These are phyloP conservation scores for Mystacornis crossleyi DNA, from an alignment of 2,113 vertebrate genomes.

Conservation along the genomic window DNA sequence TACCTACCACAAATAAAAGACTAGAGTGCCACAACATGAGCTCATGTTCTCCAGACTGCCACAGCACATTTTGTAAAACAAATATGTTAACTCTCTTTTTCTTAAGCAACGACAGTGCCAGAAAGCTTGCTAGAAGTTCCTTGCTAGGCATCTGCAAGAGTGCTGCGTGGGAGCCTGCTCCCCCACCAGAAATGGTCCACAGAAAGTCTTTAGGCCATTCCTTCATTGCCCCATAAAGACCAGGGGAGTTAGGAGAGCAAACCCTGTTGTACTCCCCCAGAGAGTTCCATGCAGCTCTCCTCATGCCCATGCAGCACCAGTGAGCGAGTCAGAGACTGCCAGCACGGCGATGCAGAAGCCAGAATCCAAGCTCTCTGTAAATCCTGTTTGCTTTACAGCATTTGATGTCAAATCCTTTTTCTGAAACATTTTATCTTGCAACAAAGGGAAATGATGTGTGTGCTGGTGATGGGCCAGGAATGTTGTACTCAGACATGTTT, in stretches of 20 bases:
- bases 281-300: not conserved
- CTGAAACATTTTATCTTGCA: not conserved
- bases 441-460: not conserved
- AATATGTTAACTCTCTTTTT: not conserved
- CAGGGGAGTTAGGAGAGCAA: not conserved
- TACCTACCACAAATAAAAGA: not conserved
- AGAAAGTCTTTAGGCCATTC: not conserved
- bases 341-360: not conserved
- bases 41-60: not conserved
- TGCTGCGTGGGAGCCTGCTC: not conserved
- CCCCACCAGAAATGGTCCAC: not conserved
- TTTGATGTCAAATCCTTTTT: not conserved
- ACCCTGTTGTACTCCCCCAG: not conserved
- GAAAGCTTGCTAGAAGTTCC: not conserved
- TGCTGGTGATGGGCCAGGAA: rapidly evolving
- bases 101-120: not conserved
- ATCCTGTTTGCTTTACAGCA: rapidly evolving
- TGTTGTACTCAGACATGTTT: not conserved
- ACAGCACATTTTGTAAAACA: not conserved
- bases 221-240: not conserved
- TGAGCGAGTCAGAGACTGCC: not conserved
- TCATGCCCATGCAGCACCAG: rapidly evolving
- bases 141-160: not conserved
- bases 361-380: not conserved
- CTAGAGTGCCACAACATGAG: not conserved